A percentile compares a stretch with the other conserved stretches of the same genome.
phyloP scores from a whole-genome alignment of 2,113 vertebrate species.

The Chloropsis hardwickii region DNA sequence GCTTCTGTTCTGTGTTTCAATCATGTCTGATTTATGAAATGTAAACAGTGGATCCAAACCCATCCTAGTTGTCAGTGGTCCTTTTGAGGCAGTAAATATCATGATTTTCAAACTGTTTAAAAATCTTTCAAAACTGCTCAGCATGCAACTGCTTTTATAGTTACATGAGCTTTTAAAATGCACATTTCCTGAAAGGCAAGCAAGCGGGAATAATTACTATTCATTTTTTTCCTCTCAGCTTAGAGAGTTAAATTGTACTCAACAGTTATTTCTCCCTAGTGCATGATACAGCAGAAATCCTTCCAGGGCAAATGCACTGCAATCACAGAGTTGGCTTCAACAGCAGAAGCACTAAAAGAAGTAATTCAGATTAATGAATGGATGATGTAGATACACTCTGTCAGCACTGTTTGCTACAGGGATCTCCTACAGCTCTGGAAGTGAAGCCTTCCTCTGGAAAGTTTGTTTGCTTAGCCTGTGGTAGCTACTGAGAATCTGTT shows the following conservation, averaged over 20 bases:
- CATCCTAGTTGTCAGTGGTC: slow-evolving; percentile 5
- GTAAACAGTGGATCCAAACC: slow-evolving; percentile 1
- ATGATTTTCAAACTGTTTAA: slow-evolving; percentile 36
- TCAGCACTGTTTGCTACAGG: slow-evolving; percentile 35
- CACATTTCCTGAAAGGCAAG: slow-evolving; percentile 63
- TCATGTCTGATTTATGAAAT: slow-evolving; percentile 40
- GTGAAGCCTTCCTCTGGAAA: slow-evolving; percentile 11
- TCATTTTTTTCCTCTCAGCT: slow-evolving; percentile 46
- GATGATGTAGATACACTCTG: slow-evolving; percentile 42
- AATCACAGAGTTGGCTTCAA: slow-evolving; percentile 47
- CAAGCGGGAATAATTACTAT: slow-evolving; percentile 64
- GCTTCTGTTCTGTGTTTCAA: slow-evolving; percentile 43
- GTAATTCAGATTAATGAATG: slow-evolving; percentile 58
- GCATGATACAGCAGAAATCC: slow-evolving; percentile 63
- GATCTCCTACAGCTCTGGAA: slow-evolving; percentile 31
- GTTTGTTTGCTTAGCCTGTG: not conserved
- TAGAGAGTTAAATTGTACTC: slow-evolving; percentile 65
- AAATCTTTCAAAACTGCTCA: slow-evolving; percentile 53
- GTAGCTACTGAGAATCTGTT: not conserved
- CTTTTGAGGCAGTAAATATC: slow-evolving; percentile 46
- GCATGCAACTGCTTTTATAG: slow-evolving; percentile 53
- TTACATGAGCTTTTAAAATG: slow-evolving; percentile 50
- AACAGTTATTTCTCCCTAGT: slow-evolving; percentile 66
- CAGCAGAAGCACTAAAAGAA: slow-evolving; percentile 51
- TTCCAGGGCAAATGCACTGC: slow-evolving; percentile 58